Evolutionary conservation across 2,797 vertebrate species (phyloP), one percentile per base, ranked within the genome.

Genomic region (Emydoidea blandingii): DNA sequence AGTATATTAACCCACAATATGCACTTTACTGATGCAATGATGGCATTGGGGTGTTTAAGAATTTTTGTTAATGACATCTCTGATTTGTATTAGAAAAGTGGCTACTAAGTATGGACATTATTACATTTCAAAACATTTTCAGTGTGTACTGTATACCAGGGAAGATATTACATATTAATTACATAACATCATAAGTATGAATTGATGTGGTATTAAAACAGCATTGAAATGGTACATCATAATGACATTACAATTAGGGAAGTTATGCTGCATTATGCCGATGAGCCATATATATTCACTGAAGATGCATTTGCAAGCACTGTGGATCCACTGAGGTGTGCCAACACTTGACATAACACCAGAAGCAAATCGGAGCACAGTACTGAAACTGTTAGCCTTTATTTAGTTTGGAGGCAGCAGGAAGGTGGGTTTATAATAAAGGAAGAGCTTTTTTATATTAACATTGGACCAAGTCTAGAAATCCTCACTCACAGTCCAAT

Each of bases 131-230:
- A 90, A 76, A 44, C n/a, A 89, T 94, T 89, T 78, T 85, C 18
- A 57, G 47, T 53, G 27, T 92, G 29, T 65, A 74, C 37, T 91
- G 57, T 82, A 21, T 87, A 76, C 88, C 81, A 88, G 79, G 79
- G 94, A 88, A 96, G 88, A 90, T 91, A 93, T 83, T 88, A 92
- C 86, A 86, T 84, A 76, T 76, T 76, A 89, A 89, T 90, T 87
- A 16, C 53, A 27, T 92, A 94, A 87, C 81, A 79, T 97, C 89
- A 25, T 92, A 95, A 83, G 93, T 94, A 41, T 92, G 54, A 94
- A 96, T 96, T 95, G 95, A 92, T n/a, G 41, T 94, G 83, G 93
- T 96, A 97, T 95, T 96, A 90, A 56, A 56, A 50, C 87, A 95
- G 92, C 93, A 96, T 95, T 90, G 92, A 96, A 96, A 85, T 3